phyloP scores from a whole-genome alignment of 2,888 invertebrate species.

The Lithophane semibrunnea region DNA sequence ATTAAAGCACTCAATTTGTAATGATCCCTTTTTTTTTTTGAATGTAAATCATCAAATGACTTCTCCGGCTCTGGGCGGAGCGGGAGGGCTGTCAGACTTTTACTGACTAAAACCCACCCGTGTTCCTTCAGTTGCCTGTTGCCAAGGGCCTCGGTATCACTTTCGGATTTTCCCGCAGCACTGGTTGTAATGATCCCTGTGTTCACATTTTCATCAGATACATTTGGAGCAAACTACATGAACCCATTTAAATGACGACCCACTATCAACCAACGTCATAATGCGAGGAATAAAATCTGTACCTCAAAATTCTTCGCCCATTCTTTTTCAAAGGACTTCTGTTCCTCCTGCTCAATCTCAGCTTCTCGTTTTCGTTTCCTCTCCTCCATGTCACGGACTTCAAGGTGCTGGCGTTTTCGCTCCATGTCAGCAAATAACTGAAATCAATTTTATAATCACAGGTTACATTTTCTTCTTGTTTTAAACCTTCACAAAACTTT shows the following conservation, averaged over 20 bases:
- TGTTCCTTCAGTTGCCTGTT: no score
- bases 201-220: neutral
- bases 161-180: no score
- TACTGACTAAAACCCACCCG: no score
- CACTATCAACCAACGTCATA: neutral
- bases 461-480: neutral
- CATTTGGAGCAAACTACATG: neutral
- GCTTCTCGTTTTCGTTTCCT: conserved; percentile 98
- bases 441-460: conserved; percentile 46
- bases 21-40: neutral
- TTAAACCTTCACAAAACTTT: no score
- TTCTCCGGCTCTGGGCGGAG: no score
- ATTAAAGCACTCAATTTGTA: no score
- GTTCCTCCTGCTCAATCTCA: conserved; percentile 98
- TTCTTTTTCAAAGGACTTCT: conserved; percentile 96
- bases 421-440: conserved; percentile 98
- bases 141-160: no score
- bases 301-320: conserved; percentile 99
- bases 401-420: conserved; percentile 96
- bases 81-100: no score
- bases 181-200: neutral
- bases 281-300: neutral
- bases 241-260: neutral
- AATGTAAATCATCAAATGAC: no score
- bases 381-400: conserved; percentile 97